phyloP scores from a whole-genome alignment of 2,888 invertebrate genomes.

The Siphonodentalium dalli region DNA sequence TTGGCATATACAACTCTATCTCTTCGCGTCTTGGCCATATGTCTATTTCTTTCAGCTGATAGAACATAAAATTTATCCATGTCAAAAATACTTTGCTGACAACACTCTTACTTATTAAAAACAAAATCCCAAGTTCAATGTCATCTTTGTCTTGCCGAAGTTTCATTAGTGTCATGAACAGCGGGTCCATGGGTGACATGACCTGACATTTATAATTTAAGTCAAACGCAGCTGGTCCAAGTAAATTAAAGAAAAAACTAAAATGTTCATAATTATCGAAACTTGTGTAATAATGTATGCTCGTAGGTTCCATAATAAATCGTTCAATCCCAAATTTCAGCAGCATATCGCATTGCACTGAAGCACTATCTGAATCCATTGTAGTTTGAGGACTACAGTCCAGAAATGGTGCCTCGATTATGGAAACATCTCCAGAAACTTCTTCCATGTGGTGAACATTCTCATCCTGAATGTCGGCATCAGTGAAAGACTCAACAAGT shows the following conservation, averaged over 20 bases:
- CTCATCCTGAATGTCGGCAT: too few relatives aligned
- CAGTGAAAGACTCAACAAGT: too few relatives aligned
- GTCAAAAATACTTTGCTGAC: conserved; percentile 23
- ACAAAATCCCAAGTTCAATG: conserved; percentile 25
- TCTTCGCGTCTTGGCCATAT: conserved; percentile 27
- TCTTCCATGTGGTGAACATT: too few relatives aligned
- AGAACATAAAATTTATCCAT: conserved; percentile 32
- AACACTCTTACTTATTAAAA: conserved; percentile 15
- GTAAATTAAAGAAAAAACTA: conserved; percentile 12
- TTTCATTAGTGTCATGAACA: conserved; percentile 31
- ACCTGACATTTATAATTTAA: conserved; percentile 8
- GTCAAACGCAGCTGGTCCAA: conserved; percentile 9
- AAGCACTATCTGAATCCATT: too few relatives aligned
- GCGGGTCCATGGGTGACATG: conserved; percentile 19
- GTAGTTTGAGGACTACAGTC: too few relatives aligned
- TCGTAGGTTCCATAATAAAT: too few relatives aligned
- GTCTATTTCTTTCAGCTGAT: conserved; percentile 29
- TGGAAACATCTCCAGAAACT: too few relatives aligned
- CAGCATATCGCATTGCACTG: too few relatives aligned
- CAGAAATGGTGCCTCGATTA: too few relatives aligned
- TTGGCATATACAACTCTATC: conserved; percentile 24
- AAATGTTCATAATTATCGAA: too few relatives aligned
- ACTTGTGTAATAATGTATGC: too few relatives aligned
- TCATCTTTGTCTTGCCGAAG: conserved; percentile 28
- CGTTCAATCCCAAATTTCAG: too few relatives aligned